phyloP scores from a whole-genome alignment of 2,113 vertebrate genomes.

The Ivindomyrus marchei region DNA sequence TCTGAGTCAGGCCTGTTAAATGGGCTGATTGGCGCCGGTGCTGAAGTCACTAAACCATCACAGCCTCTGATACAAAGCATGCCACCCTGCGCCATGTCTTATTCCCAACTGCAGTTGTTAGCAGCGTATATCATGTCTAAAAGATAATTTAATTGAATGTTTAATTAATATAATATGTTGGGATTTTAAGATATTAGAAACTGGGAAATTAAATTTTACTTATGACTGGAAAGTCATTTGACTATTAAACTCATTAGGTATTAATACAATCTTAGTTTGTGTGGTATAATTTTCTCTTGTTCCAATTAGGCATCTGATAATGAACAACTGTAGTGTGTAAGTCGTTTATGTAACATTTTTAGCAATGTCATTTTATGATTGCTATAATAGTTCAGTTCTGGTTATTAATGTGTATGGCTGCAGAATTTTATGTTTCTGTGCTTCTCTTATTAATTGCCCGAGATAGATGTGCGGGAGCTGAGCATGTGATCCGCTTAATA shows the following conservation, averaged over 20 bases:
- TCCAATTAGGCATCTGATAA: not conserved
- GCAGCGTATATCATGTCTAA: not conserved
- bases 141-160: not conserved
- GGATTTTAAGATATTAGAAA: not conserved
- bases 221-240: not conserved
- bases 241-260: not conserved
- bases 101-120: not conserved
- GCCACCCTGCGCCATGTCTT: not conserved
- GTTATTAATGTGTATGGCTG: not conserved
- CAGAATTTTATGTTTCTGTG: not conserved
- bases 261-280: not conserved
- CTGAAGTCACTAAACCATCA: not conserved
- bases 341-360: not conserved
- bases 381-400: not conserved
- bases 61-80: not conserved
- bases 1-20: constrained; percentile 3
- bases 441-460: not conserved
- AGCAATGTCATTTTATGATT: not conserved
- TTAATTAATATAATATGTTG: not conserved
- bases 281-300: not conserved
- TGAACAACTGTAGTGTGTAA: not conserved
- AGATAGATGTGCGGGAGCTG: not conserved
- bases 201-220: not conserved
- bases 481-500: not conserved
- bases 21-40: not conserved